Evolutionary conservation across 2,888 invertebrate genomes (phyloP), one percentile per base, ranked within the genome.

Genomic region (Campaea margaritaria): DNA sequence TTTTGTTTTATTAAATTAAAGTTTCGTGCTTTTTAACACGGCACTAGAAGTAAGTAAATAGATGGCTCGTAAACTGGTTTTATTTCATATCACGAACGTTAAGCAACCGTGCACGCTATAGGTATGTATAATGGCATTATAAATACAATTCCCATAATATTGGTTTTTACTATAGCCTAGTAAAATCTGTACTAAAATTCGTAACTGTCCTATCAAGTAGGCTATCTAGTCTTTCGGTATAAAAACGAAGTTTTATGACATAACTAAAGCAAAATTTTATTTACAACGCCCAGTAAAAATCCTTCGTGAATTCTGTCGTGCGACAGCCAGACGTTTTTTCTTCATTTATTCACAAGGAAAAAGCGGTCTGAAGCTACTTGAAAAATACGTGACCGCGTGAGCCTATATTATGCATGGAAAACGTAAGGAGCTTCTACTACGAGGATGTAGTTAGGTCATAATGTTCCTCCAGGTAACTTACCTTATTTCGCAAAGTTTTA

Each of bases 371-470:
- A 72, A 84, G 85, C 83, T 81, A 81, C 86, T 85, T 78, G 86
- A 86, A 89, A 87, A 85, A 85, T 87, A 90, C 89, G 89, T 89
- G 89, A 87, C 88, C 82, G 81, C 80, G 79, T 82, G 75, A 78
- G 75, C 68, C 73, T 89, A 82, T 87, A 89, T 89, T 85, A 85
- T 87, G 79, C 81, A 90, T 82, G 76, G 75, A 73, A 73, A 74
- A 69, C 69, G 72, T 65, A 65, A 62, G 62, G 60, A 52, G 53
- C 60, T 49, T 51, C 54, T 42, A 34, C 51, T 70, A 45, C 45
- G 42, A 28, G 43, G 71, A 73, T 66, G 71, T 73, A 75, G 64
- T 68, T 59, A 60, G 59, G 34, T 55, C 58, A 64, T 63, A 62
- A 66, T 63, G 50, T 55, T 16, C 38, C 38, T 55, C 9, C 38